Conservation (phyloP, 1,140 invertebrate species). For the Oedothorax gibbosus region DNA sequence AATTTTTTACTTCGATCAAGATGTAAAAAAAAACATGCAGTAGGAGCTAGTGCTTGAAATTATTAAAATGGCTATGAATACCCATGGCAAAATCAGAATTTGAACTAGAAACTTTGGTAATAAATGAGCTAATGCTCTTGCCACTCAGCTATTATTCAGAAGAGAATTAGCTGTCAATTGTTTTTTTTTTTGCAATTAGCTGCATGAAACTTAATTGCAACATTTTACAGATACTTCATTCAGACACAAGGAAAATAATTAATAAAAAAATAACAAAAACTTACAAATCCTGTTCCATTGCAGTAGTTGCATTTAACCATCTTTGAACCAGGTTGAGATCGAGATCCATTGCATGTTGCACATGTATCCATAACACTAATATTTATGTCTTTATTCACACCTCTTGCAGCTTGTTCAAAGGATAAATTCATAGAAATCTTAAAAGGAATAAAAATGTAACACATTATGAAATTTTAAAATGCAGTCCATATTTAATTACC, state of each 20-base stretch:
- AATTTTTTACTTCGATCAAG: no score
- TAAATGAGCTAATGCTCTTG: no score
- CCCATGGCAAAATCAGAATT: no score
- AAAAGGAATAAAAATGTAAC: neutral
- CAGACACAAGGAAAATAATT: neutral
- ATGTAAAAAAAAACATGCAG: no score
- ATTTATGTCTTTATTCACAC: conserved; percentile 92
- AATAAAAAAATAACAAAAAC: neutral
- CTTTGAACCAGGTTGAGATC: conserved; percentile 89
- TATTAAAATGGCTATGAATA: no score
- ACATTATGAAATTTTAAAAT: neutral
- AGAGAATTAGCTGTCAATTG: neutral
- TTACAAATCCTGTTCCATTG: conserved; percentile 95
- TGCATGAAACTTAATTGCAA: no score
- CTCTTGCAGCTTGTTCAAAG: conserved; percentile 95
- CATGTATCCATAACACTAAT: conserved; percentile 95
- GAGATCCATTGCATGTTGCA: conserved; percentile 85
- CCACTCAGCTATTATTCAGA: no score
- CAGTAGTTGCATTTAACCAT: conserved; percentile 89
- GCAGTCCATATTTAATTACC: no score
- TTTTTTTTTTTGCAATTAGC: no score
- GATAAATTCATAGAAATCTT: conserved; percentile 88
- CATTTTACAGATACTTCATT: neutral
- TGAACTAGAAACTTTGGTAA: no score
- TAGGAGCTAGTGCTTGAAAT: no score